Evolutionary conservation across 1,140 invertebrate species (phyloP), one percentile per base, ranked within the genome.

Genomic region (Cotesia typhae): DNA sequence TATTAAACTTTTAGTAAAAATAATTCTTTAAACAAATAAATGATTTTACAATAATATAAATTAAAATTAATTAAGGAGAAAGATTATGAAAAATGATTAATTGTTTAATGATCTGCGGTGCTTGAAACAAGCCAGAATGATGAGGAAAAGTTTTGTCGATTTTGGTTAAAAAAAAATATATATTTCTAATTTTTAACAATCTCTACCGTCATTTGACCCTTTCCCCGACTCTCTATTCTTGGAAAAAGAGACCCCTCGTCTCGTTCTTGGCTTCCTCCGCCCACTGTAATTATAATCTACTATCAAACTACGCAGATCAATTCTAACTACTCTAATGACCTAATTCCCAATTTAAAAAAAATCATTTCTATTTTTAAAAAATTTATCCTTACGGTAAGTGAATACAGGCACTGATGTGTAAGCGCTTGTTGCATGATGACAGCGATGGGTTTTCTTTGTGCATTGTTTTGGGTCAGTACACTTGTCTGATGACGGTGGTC

Each of bases 351-450:
- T 28, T 1, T 28, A 37, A 20, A 55, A 9, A 14, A 12, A 41
- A 55, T 47, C 20, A 51, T 41, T 38, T 53, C n/a, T 28, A 36
- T 53, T 20, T 28, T 38, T 57, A 41, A 36, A 38, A 36, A 52
- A n/a, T 17, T 61, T 41, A 28, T 63, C 81, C 85, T 71, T 83
- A 87, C 85, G 83, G 78, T 87, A 87, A 28, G 84, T 86, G 70
- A 86, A 87, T 67, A 84, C 80, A 41, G 95, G 95, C 55, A 96
- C 90, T 14, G 94, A 95, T 4, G 94, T 96, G 83, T 96, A 96
- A 57, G 95, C 95, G 84, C 96, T 95, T 12, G 94, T 93, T 3
- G 94, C 94, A 80, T 97, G 95, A 81, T 94, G 92, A 87, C 95
- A 96, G 72, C 94, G 88, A 84, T 96, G 94, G 0, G 94, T 96